These are phyloP conservation scores for Theristicus caerulescens DNA, from an alignment of 2,113 vertebrate genomes.

Conservation along the genomic window DNA sequence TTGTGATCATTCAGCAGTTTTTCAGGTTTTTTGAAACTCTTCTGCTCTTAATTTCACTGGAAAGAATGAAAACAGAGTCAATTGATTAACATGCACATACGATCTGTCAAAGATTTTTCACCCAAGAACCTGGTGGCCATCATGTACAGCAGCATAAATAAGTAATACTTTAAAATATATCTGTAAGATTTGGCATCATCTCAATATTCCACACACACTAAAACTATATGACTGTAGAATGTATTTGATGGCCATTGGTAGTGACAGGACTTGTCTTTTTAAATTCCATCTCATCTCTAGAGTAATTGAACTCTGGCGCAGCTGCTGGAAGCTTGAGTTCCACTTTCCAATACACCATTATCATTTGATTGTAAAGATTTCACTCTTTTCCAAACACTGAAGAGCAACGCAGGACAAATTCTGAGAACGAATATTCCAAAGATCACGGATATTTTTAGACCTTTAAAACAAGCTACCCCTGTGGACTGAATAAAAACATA, in stretches of 20 bases:
- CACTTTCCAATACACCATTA: conserved; percentile 32
- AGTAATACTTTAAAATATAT: background rate
- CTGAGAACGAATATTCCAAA: background rate
- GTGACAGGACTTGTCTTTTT: conserved; percentile 50
- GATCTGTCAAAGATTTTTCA: background rate
- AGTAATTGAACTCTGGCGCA: conserved; percentile 24
- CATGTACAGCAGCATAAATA: background rate
- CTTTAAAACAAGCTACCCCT: background rate
- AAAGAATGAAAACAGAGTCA: background rate
- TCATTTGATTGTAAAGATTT: conserved; percentile 7
- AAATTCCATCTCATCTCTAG: conserved; percentile 23
- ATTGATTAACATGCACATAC: background rate
- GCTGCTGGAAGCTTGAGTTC: conserved; percentile 15
- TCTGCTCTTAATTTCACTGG: background rate
- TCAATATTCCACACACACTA: conserved; percentile 19
- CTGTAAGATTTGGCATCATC: background rate
- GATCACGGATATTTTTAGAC: background rate
- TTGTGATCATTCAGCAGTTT: background rate
- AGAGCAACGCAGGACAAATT: background rate
- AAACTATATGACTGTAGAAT: background rate
- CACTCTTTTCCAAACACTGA: background rate
- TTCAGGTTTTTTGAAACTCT: background rate
- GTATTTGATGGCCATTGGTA: conserved; percentile 35
- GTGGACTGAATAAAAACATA: background rate
- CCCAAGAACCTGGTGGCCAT: background rate